Base-by-base conservation (phyloP, 2,113 vertebrate species). In the Amphilophus citrinellus region DNA sequence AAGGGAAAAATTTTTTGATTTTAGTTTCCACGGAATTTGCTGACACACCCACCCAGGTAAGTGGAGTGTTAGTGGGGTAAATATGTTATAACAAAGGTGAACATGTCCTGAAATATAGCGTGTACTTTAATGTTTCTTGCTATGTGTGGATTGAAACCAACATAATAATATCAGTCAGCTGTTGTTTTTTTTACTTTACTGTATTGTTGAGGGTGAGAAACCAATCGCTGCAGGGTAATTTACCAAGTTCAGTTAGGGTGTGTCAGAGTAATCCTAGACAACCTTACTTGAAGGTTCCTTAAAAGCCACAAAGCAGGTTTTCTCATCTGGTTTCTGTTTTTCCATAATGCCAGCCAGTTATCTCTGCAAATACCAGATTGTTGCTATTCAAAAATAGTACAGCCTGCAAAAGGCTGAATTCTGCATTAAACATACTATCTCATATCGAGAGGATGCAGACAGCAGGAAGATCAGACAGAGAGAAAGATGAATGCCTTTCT, bases 401-500 rank as follows among this genome's bases (percentile, higher is more conserved):
- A 80, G n/a, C 65, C 58, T 80, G 75, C 44, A 79, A 68, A 80
- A 15, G 50, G 30, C 37, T 81, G 80, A 20, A 66, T 88, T 63
- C 60, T 85, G 56, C 79, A 65, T 61, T 88, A 76, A 82, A 77
- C 75, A 85, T 50, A 68, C 53, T 37, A 79, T 76, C 71, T 68
- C 10, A 39, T 79, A 57, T 1, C 35, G 61, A 84, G 71, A 63
- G 13, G 42, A 77, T 9, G 14, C 56, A 76, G 79, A 77, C 62
- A 81, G 37, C 14, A 76, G 58, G 44, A 50, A 75, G 47, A 87
- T 80, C 66, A 87, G 61, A 89, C 53, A 20, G 57, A 68, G 56
- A 57, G 62, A 85, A 58, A 87, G 73, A 89, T 66, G 53, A 91
- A 90, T 79, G 61, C 24, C 14, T 76, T 35, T 61, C 22, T 39